phyloP scores from a whole-genome alignment of 2,888 invertebrate species.

The Camponotus fellah region DNA sequence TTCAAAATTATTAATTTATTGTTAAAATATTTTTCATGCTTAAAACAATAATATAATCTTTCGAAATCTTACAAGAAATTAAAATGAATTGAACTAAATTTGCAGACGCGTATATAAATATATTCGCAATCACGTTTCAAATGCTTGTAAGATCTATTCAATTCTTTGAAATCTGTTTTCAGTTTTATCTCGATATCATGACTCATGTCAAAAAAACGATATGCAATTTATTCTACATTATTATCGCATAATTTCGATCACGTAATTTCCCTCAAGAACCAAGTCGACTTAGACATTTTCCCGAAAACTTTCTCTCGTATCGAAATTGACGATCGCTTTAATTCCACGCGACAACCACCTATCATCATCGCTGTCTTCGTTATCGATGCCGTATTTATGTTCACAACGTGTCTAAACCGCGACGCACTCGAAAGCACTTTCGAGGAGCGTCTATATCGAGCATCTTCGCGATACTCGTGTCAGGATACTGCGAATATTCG shows the following conservation, averaged over 20 bases:
- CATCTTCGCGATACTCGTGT: constrained; percentile 58
- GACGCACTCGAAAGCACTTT: constrained; percentile 70
- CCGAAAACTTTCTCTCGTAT: constrained; percentile 22
- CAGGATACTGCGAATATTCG: constrained; percentile 68
- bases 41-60: not conserved
- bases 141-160: not conserved
- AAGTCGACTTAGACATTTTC: constrained; percentile 1
- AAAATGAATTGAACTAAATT: not conserved
- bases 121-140: not conserved
- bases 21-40: not conserved
- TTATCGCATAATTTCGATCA: constrained; percentile 24
- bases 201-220: not conserved
- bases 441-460: constrained; percentile 27
- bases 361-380: constrained; percentile 30
- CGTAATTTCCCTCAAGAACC: constrained; percentile 6
- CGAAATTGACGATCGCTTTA: constrained; percentile 35
- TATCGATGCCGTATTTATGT: constrained; percentile 25
- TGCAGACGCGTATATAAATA: not conserved
- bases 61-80: not conserved
- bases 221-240: not conserved
- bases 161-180: not conserved
- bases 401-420: constrained; percentile 58
- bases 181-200: not conserved
- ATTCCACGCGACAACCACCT: constrained; percentile 11
- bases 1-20: not conserved